phyloP scores from a whole-genome alignment of 1,140 invertebrate species.

The Liolophura sinensis region DNA sequence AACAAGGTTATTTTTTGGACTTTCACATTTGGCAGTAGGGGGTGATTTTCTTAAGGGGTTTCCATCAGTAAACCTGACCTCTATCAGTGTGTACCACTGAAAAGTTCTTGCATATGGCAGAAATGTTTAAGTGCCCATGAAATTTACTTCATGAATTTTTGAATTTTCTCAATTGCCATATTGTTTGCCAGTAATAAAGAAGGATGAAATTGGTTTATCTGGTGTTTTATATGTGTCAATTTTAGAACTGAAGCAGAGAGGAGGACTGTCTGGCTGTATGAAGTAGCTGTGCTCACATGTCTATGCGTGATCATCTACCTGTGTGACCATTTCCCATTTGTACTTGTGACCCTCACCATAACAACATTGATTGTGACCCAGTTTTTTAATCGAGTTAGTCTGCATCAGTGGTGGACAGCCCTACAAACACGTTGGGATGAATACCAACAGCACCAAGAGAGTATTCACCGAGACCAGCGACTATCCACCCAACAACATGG shows the following conservation, averaged over 20 bases:
- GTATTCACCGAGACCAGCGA: conserved; percentile 36
- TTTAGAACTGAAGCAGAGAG: conserved; percentile 47
- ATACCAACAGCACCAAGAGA: conserved; percentile 53
- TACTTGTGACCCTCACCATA: conserved; percentile 36
- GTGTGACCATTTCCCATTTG: conserved; percentile 44
- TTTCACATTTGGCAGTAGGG: too few species aligned
- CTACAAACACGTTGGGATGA: conserved; percentile 48
- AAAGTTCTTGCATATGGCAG: too few species aligned
- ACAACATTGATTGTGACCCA: conserved; percentile 49
- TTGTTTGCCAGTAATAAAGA: background rate
- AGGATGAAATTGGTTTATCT: background rate
- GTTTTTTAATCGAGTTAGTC: conserved; percentile 31
- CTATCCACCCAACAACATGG: conserved; percentile 8
- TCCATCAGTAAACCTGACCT: too few species aligned
- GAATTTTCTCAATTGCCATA: background rate
- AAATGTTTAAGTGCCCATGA: too few species aligned
- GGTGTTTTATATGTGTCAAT: conserved; percentile 23
- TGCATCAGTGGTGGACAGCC: conserved; percentile 26
- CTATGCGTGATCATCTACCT: conserved; percentile 38
- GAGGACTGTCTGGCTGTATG: conserved; percentile 49
- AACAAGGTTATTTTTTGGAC: too few species aligned
- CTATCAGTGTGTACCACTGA: too few species aligned
- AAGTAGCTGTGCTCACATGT: conserved; percentile 36
- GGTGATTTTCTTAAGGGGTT: too few species aligned
- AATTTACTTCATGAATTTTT: too few species aligned